These are phyloP conservation scores for Lingula anatina DNA, from an alignment of 2,888 invertebrate genomes.

Conservation along the genomic window DNA sequence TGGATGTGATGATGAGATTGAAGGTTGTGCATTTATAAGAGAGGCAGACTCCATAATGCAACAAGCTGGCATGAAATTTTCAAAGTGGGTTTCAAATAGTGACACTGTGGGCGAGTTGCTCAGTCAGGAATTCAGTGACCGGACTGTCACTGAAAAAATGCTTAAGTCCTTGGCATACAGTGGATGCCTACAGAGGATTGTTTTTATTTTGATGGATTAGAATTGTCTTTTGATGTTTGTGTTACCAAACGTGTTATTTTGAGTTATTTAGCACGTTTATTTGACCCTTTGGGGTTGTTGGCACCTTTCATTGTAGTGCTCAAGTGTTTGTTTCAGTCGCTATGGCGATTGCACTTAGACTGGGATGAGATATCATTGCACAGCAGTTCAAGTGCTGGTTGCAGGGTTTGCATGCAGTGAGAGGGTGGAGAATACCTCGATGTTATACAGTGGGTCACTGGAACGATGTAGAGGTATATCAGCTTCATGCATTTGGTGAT, in stretches of 20 bases:
- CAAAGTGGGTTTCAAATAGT: constrained; percentile 18
- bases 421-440: background rate
- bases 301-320: constrained; percentile 9
- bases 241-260: constrained; percentile 12
- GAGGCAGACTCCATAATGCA: constrained; percentile 8
- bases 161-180: constrained; percentile 8
- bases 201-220: constrained; percentile 7
- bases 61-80: constrained; percentile 13
- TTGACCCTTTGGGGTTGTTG: constrained; percentile 17
- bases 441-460: no score
- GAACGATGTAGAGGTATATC: no score
- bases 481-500: constrained; percentile 18
- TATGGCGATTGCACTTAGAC: constrained; percentile 17
- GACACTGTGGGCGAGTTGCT: background rate
- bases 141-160: background rate
- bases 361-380: constrained; percentile 20
- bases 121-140: background rate
- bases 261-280: constrained; percentile 12
- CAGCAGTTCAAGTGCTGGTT: constrained; percentile 1
- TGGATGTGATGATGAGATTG: constrained; percentile 9
- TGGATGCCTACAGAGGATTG: constrained; percentile 9
- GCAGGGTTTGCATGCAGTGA: background rate
- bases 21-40: constrained; percentile 7
- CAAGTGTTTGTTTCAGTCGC: constrained; percentile 22
- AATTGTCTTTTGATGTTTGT: background rate